phyloP scores from a whole-genome alignment of 2,113 vertebrate genomes.

The Notechis scutatus region DNA sequence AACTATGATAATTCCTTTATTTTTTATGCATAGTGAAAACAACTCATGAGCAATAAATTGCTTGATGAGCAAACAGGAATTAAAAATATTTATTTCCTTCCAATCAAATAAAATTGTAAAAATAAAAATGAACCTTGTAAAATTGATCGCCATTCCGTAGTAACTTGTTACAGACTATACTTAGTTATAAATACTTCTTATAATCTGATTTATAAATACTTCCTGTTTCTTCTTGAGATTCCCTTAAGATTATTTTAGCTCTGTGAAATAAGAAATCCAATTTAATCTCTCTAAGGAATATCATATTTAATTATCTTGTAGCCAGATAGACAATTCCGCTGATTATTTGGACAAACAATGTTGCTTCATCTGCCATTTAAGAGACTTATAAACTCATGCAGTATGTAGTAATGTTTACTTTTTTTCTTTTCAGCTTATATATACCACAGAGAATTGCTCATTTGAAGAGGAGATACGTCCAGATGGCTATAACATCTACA shows the following conservation, averaged over 20 bases:
- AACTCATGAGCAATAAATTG: not conserved
- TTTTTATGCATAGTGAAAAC: not conserved
- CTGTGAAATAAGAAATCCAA: not conserved
- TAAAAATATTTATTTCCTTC: not conserved
- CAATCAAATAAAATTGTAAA: not conserved
- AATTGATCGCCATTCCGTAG: not conserved
- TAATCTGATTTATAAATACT: not conserved
- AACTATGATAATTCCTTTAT: not conserved
- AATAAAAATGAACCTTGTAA: not conserved
- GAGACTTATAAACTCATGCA: not conserved
- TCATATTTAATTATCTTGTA: not conserved
- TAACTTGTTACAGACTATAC: not conserved
- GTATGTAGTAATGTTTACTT: not conserved
- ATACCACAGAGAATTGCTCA: slow-evolving; percentile 81
- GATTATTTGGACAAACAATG: not conserved
- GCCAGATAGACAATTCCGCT: not conserved
- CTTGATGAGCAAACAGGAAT: not conserved
- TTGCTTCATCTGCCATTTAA: not conserved
- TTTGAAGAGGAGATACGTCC: slow-evolving; percentile 86
- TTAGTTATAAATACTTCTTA: not conserved
- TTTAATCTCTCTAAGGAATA: not conserved
- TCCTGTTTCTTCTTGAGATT: not conserved
- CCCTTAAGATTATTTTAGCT: not conserved
- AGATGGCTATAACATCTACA: slow-evolving; percentile 84
- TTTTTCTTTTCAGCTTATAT: slow-evolving; percentile 70